These are phyloP conservation scores for Aspidoscelis tigris DNA, from an alignment of 2,113 vertebrate species.

Conservation along the genomic window DNA sequence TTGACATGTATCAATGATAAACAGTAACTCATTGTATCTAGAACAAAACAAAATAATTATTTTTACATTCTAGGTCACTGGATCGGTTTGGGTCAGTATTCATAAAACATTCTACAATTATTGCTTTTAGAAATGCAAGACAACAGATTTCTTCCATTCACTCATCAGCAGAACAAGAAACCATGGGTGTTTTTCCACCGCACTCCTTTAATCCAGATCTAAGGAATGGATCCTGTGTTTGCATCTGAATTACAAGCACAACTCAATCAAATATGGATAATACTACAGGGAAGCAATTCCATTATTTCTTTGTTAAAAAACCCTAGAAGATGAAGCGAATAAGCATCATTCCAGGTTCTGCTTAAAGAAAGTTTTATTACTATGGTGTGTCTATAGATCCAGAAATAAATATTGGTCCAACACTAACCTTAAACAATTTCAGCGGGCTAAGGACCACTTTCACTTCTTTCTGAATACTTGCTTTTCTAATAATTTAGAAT, in stretches of 20 bases:
- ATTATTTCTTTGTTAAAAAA: too few relatives aligned
- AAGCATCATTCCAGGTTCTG: neutral
- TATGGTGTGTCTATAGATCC: neutral
- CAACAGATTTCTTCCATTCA: neutral
- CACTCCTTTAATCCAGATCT: too few relatives aligned
- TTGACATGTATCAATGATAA: conserved; percentile 99
- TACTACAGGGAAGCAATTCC: too few relatives aligned
- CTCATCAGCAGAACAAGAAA: conserved; percentile 2
- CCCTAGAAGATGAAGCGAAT: too few relatives aligned
- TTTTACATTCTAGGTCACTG: neutral
- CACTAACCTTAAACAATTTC: neutral
- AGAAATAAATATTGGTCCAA: neutral
- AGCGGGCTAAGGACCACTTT: neutral
- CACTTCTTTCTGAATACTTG: too few relatives aligned
- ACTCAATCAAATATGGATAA: too few relatives aligned
- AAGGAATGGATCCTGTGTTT: too few relatives aligned
- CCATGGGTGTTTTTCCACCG: neutral
- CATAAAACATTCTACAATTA: accelerated
- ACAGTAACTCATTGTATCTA: conserved; percentile 96
- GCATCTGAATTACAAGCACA: too few relatives aligned
- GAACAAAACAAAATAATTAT: conserved; percentile 50
- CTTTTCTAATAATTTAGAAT: neutral
- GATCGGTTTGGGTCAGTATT: neutral
- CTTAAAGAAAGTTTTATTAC: neutral
- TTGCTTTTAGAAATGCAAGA: neutral